Evolutionary conservation across 2,113 vertebrate species (phyloP).

Genomic region (Vicugna pacos): DNA sequence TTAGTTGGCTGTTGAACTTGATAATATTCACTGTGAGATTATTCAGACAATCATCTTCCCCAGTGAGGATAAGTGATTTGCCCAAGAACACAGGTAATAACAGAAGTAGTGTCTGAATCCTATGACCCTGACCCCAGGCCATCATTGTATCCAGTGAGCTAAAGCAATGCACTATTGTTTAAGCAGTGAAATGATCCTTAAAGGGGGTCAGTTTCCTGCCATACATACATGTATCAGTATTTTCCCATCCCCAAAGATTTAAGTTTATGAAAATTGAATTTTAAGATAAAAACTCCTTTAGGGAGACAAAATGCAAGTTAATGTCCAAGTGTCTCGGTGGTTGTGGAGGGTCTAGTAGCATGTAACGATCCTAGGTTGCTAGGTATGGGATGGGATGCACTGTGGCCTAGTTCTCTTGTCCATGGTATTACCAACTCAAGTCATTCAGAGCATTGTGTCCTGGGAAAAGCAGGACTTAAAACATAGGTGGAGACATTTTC

Average conservation of each 20-base stretch:
- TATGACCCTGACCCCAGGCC: neutral
- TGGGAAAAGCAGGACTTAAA: neutral
- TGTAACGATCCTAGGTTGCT: neutral
- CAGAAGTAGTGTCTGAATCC: neutral
- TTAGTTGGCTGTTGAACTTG: neutral
- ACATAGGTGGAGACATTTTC: neutral
- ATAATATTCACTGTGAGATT: neutral
- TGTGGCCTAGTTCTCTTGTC: neutral
- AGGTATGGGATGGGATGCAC: rapidly evolving
- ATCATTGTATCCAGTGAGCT: neutral
- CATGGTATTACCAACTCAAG: neutral
- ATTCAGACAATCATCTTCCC: neutral
- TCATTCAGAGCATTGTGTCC: neutral
- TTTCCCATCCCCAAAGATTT: neutral
- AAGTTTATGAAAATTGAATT: neutral
- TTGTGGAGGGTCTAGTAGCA: no score
- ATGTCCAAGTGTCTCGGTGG: neutral
- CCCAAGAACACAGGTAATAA: neutral
- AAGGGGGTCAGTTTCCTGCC: neutral
- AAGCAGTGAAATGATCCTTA: neutral
- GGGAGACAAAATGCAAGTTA: neutral
- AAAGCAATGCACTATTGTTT: neutral
- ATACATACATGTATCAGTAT: neutral
- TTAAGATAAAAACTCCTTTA: neutral
- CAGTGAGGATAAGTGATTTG: neutral